Conservation (phyloP, 2,888 invertebrate species). For the Melanostoma mellinum region DNA sequence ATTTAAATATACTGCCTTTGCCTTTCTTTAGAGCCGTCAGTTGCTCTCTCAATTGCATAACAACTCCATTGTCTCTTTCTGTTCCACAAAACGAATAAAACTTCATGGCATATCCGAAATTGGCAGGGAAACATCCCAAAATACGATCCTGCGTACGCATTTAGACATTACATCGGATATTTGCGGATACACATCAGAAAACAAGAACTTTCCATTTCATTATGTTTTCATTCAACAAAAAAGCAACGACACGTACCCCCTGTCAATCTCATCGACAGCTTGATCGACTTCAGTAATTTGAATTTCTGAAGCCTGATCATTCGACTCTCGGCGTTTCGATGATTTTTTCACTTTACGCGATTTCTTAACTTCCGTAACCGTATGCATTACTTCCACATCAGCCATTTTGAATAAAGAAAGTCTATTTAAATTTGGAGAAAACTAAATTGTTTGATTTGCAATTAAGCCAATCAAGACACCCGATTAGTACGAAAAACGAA, state of each 20-base stretch:
- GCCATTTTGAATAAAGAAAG: constrained; percentile 85
- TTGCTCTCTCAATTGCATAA: constrained; percentile 52
- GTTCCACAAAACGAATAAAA: constrained; percentile 17
- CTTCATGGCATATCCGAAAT: constrained; percentile 34
- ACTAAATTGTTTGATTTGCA: constrained; percentile 4
- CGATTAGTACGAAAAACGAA: constrained; percentile 17
- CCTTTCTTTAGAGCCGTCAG: neutral
- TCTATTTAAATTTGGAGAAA: constrained; percentile 4
- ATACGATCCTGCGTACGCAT: constrained; percentile 32
- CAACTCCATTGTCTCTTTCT: constrained; percentile 37
- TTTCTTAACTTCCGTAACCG: constrained; percentile 92
- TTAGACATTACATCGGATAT: constrained; percentile 8
- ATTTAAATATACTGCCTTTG: constrained; percentile 27
- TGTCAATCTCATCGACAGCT: constrained; percentile 86
- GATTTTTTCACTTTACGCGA: constrained; percentile 96
- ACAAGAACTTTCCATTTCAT: constrained; percentile 44
- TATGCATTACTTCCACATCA: constrained; percentile 94
- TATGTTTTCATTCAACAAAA: constrained; percentile 19
- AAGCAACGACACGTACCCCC: constrained; percentile 91
- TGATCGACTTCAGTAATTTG: constrained; percentile 91
- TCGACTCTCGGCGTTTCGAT: constrained; percentile 90
- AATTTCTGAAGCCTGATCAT: constrained; percentile 89
- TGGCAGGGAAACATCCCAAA: constrained; percentile 48
- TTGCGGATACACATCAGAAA: constrained; percentile 27
- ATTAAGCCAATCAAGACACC: constrained; percentile 1